Evolutionary conservation across 2,888 invertebrate species (phyloP), one percentile per base, ranked within the genome.

Genomic region (Thymelicus lineola): DNA sequence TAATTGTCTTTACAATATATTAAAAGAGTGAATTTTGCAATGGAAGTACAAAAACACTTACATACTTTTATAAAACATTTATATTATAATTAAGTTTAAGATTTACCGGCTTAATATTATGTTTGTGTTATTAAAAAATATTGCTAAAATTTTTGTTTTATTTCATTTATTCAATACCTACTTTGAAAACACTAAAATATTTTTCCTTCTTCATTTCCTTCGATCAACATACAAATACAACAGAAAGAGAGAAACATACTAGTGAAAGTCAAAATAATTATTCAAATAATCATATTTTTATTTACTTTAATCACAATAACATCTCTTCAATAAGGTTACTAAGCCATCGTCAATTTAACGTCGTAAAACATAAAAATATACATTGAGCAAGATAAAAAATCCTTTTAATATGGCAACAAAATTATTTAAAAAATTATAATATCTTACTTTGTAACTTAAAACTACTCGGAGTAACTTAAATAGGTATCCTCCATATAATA

Each of bases 361-460:
- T 48, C 53, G 15, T 64, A 55, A 55, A 63, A 65, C 65, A 65
- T 35, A 65, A 65, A 65, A 65, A 64, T 65, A 65, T 55, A 65
- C 45, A 38, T 65, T 65, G 65, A 65, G 65, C 65, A 65, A 65
- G 65, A 65, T 45, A 38, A 57, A n/a, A 57, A 45, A 65, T 65
- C 65, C 45, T 28, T 35, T 36, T 65, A 53, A 46, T 63, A 65
- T 65, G 65, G 65, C 65, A 65, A 65, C 55, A 65, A 55, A 65
- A 57, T 14, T 45, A 28, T 20, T 55, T 17, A 55, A 38, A 64
- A 64, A 53, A 50, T 15, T 63, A 36, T 36, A 53, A n/a, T 53
- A 36, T 53, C 63, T 63, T 63, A 53, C 17, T 55, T 35, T 9
- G 35, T 28, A 48, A 55, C 28, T 60, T 60, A 60, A 35, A n/a